Conservation (phyloP, 2,113 vertebrate species). For the Chroicocephalus ridibundus region DNA sequence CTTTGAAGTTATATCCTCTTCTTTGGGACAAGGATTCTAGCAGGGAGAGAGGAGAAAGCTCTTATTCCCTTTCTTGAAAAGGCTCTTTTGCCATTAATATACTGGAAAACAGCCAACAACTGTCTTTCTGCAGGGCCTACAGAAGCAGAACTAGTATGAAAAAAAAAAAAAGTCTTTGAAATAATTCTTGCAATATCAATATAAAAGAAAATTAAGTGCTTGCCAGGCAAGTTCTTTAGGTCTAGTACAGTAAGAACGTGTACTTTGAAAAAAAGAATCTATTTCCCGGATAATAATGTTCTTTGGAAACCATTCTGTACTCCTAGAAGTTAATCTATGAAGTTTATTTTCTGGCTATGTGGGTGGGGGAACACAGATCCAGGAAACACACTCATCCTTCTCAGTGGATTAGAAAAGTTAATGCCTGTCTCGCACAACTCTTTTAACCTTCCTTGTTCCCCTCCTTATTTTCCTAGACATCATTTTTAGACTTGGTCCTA, state of each 20-base stretch:
- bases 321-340: not conserved
- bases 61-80: not conserved
- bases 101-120: not conserved
- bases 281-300: not conserved
- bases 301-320: not conserved
- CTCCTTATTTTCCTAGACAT: not conserved
- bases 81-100: not conserved
- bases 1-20: not conserved
- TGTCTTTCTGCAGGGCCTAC: not conserved
- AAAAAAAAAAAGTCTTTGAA: not conserved
- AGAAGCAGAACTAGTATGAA: not conserved
- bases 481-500: not conserved
- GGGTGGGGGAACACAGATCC: not conserved
- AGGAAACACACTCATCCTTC: not conserved
- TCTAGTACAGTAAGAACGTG: not conserved
- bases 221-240: not conserved
- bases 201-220: not conserved
- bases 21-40: not conserved
- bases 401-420: not conserved
- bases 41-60: not conserved
- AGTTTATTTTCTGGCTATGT: slow-evolving; percentile 11
- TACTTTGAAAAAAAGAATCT: not conserved
- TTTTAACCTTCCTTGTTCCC: not conserved
- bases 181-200: not conserved
- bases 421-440: not conserved